Evolutionary conservation across 2,113 vertebrate genomes (phyloP), one percentile per base, ranked within the genome.

Genomic region (Meles meles): DNA sequence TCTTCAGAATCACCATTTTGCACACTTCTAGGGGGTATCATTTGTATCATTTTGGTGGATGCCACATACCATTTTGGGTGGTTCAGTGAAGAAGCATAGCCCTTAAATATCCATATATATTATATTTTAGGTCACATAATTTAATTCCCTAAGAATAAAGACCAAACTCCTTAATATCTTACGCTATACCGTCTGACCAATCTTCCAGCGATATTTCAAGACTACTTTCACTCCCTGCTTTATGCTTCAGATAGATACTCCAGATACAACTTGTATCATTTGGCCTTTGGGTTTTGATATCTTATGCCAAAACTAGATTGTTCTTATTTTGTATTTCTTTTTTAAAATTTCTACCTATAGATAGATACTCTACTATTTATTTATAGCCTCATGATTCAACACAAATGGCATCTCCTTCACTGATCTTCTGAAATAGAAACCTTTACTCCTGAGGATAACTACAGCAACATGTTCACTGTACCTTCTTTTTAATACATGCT

Each of bases 371-470:
- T 37, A 29, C 42, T 47, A 23, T 55, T 55, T 55, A 55, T 55
- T 55, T 17, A 29, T 37, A 52, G 34, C 12, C 9, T 65, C 21
- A 71, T 49, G 1, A 44, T 87, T 63, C 52, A 17, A 0, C 29
- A 79, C 2, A 42, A 67, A 44, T 52, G n/a, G 5, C 17, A 31
- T 85, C 14, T 80, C 1, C 13, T 71, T 80, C 3, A 23, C 12
- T 31, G 7, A 79, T 23, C 29, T 89, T 71, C 21, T 55, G 37
- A 92, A 88, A 76, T 31, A 27, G 71, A 93, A 93, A 63, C 25
- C 65, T 12, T 82, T 11, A 81, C 2, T 72, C 15, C 31, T 77
- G 8, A 81, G 34, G 25, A 42, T 37, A 69, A 31, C 18, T 27
- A 59, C 6, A 21, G 12, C 4, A 77, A 15, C 2, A 6, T 0